These are phyloP conservation scores for Rhinopomastus cyanomelas DNA, from an alignment of 2,113 vertebrate genomes.

Conservation along the genomic window DNA sequence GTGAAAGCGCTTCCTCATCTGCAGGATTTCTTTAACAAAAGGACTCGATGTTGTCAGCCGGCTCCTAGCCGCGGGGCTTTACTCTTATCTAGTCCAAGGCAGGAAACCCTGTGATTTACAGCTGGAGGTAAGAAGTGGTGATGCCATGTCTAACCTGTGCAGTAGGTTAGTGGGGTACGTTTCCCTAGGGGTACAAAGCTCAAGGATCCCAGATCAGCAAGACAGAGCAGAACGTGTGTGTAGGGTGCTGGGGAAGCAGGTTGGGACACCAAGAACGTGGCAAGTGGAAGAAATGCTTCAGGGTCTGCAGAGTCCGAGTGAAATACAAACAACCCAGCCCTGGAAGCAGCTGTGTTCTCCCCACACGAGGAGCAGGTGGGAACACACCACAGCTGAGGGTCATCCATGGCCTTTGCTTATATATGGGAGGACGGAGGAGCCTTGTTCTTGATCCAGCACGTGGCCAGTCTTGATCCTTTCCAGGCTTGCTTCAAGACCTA, in stretches of 20 bases:
- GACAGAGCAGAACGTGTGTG: background rate
- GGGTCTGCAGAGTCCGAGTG: background rate
- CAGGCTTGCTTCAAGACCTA: rapidly evolving
- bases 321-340: background rate
- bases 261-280: background rate
- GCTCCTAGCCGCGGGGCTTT: background rate
- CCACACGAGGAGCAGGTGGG: background rate
- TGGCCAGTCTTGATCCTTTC: background rate
- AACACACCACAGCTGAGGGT: background rate
- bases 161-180: background rate
- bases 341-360: background rate
- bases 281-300: background rate
- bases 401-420: background rate
- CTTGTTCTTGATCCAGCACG: rapidly evolving
- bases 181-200: background rate
- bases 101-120: conserved; percentile 40
- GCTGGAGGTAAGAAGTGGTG: background rate
- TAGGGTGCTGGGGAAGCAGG: background rate
- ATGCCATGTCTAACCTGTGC: background rate
- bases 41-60: background rate
- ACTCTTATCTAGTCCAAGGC: conserved; percentile 25
- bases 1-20: conserved; percentile 36
- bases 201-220: background rate
- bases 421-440: rapidly evolving
- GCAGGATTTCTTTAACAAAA: conserved; percentile 36